Conservation (phyloP, 2,113 vertebrate genomes). For the Perognathus longimembris region DNA sequence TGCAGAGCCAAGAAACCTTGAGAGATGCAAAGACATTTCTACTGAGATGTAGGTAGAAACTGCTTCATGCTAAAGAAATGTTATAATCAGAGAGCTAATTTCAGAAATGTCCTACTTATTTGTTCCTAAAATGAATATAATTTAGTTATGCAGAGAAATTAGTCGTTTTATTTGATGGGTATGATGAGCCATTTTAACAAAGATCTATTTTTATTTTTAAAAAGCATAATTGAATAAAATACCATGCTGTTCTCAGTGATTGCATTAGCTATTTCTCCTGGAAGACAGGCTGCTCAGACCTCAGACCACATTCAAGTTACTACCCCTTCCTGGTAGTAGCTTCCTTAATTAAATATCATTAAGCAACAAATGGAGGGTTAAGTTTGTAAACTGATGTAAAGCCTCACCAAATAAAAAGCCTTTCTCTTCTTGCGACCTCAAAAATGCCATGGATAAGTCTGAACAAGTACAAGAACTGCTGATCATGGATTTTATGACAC, state of each 20-base stretch:
- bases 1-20: not conserved
- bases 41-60: slow-evolving; percentile 9
- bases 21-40: not conserved
- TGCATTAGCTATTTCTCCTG: slow-evolving; percentile 40
- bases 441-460: not conserved
- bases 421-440: not conserved
- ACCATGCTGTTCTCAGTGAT: slow-evolving; percentile 25
- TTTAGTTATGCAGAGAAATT: slow-evolving; percentile 47
- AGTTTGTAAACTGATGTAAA: not conserved
- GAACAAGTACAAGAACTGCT: not conserved
- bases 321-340: not conserved
- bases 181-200: slow-evolving; percentile 55
- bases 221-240: slow-evolving; percentile 19
- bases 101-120: not conserved
- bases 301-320: not conserved
- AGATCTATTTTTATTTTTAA: slow-evolving; percentile 64
- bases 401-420: not conserved
- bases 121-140: slow-evolving; percentile 43
- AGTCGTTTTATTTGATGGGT: slow-evolving; percentile 38
- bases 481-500: not conserved
- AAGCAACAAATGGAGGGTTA: not conserved
- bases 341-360: not conserved
- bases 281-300: slow-evolving; percentile 18
- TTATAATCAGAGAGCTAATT: slow-evolving; percentile 39
- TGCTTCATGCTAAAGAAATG: not conserved